Conservation (phyloP, 2,888 invertebrate species). For the Macaria liturata region DNA sequence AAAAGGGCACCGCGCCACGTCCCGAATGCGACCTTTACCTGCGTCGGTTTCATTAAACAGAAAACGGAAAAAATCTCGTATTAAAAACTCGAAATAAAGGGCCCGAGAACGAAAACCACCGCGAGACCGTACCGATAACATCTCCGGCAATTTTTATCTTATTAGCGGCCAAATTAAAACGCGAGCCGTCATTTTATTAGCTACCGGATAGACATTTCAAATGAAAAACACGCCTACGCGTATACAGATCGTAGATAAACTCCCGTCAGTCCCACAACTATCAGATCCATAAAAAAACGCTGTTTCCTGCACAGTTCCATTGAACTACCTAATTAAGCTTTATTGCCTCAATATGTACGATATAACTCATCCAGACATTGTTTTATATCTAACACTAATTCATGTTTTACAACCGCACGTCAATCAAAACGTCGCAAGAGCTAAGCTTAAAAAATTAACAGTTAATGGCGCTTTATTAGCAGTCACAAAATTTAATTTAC, state of each 20-base stretch:
- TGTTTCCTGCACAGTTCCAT: slow-evolving; percentile 21
- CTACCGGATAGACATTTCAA: slow-evolving; percentile 41
- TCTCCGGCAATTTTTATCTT: slow-evolving; percentile 59
- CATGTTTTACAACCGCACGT: slow-evolving; percentile 25
- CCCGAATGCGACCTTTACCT: slow-evolving; percentile 49
- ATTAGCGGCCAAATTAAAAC: slow-evolving; percentile 59
- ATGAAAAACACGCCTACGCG: slow-evolving; percentile 51
- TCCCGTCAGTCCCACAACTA: slow-evolving; percentile 34
- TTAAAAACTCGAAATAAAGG: slow-evolving; percentile 53
- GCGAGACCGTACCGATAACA: slow-evolving; percentile 49
- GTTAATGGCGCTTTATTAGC: slow-evolving; percentile 31
- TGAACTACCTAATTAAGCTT: slow-evolving; percentile 31
- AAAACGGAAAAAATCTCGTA: slow-evolving; percentile 46
- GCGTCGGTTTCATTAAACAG: slow-evolving; percentile 43
- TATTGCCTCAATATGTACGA: slow-evolving; percentile 24
- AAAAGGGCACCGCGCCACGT: slow-evolving; percentile 47
- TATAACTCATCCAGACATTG: slow-evolving; percentile 20
- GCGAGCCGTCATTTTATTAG: slow-evolving; percentile 57
- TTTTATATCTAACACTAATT: slow-evolving; percentile 25
- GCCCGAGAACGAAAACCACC: slow-evolving; percentile 44
- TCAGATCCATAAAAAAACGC: slow-evolving; percentile 26
- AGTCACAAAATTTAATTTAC: slow-evolving; percentile 42
- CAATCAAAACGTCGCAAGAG: slow-evolving; percentile 28
- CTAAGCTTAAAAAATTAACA: slow-evolving; percentile 5
- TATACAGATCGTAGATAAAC: slow-evolving; percentile 36